These are phyloP conservation scores for Trichoplusia ni DNA, from an alignment of 1,140 invertebrate species.

Conservation along the genomic window DNA sequence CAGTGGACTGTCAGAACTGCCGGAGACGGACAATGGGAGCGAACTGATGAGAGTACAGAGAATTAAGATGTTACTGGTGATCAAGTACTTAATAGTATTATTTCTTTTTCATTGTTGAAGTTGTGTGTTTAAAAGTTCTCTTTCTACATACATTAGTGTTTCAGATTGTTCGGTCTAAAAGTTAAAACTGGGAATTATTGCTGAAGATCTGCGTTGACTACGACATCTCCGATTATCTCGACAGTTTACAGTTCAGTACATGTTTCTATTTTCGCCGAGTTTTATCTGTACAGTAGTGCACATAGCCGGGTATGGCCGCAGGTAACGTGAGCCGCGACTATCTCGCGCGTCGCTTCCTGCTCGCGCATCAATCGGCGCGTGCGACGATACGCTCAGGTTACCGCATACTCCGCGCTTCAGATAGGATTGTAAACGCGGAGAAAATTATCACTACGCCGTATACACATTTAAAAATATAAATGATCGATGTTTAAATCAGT, in stretches of 20 bases:
- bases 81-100: conserved; percentile 1
- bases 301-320: no score
- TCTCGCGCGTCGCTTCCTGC: conserved; percentile 19
- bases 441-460: neutral
- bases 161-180: no score
- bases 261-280: no score
- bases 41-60: conserved; percentile 1
- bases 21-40: conserved; percentile 8
- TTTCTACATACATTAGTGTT: no score
- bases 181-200: no score
- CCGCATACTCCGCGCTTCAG: conserved; percentile 1
- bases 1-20: neutral
- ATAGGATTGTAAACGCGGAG: neutral
- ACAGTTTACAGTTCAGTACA: no score
- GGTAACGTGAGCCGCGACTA: conserved; percentile 10
- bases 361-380: conserved; percentile 7
- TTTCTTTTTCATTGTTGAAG: conserved; percentile 2
- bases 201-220: no score
- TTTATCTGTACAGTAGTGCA: no score
- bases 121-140: no score
- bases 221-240: no score
- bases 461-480: no score
- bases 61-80: conserved; percentile 9
- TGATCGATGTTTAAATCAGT: no score
- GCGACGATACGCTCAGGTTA: conserved; percentile 7